Percentiles rank a stretch among this genome's conserved stretches.
phyloP scores from a whole-genome alignment of 2,888 invertebrate genomes.

The Encarsia formosa region DNA sequence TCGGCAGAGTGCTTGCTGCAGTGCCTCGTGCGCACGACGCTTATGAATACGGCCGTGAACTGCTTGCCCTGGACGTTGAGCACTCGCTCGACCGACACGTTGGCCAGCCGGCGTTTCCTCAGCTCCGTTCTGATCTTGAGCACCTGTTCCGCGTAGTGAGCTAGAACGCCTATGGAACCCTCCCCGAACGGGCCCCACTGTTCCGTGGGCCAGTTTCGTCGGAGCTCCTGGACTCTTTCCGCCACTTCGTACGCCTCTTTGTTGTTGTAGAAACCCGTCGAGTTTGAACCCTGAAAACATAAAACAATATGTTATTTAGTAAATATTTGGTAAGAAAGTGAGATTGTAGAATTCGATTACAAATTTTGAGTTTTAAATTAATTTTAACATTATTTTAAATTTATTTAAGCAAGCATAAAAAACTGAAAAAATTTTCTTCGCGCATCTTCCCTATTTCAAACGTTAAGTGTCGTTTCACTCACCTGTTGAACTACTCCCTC shows the following conservation, averaged over 20 bases:
- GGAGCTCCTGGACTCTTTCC: slow-evolving; percentile 68
- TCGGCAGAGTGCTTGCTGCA: slow-evolving; percentile 60
- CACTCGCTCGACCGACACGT: slow-evolving; percentile 77
- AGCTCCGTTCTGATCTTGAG: slow-evolving; percentile 72
- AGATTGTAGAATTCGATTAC: no score
- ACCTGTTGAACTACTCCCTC: slow-evolving; percentile 78
- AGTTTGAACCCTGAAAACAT: slow-evolving; percentile 48
- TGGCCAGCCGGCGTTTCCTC: slow-evolving; percentile 67
- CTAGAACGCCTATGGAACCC: slow-evolving; percentile 77
- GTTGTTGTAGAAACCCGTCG: slow-evolving; percentile 78
- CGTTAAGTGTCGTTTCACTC: no score
- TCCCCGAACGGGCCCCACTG: slow-evolving; percentile 70
- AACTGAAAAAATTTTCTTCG: no score
- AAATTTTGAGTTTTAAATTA: no score
- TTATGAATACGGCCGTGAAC: slow-evolving; percentile 76
- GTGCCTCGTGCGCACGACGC: slow-evolving; percentile 71
- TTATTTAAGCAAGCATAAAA: no score
- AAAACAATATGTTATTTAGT: slow-evolving; percentile 1
- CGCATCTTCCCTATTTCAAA: no score
- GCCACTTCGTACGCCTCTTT: slow-evolving; percentile 78
- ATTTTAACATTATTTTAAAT: no score
- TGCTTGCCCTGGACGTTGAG: slow-evolving; percentile 85
- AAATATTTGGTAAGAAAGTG: no score
- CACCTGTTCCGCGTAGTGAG: slow-evolving; percentile 77
- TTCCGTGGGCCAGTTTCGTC: slow-evolving; percentile 68